Percentiles rank a stretch among this genome's conserved stretches.
phyloP scores from a whole-genome alignment of 2,888 invertebrate genomes.

The Ganaspis brasiliensis region DNA sequence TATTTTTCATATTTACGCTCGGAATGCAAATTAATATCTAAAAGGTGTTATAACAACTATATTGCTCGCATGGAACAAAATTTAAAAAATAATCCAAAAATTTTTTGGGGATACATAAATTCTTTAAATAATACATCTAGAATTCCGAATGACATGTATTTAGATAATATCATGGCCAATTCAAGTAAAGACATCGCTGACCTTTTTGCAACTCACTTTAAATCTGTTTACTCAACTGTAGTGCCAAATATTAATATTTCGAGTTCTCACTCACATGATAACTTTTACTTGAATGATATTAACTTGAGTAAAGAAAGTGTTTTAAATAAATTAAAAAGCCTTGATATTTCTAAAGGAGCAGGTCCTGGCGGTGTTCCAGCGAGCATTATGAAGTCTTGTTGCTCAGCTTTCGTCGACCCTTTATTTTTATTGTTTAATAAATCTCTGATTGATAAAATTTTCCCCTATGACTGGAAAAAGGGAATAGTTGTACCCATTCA shows the following conservation, averaged over 20 bases:
- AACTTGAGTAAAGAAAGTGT: no score
- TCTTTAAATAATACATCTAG: background rate
- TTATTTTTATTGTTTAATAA: background rate
- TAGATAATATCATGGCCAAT: background rate
- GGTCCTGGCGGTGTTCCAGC: no score
- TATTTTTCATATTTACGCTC: slow-evolving; percentile 5
- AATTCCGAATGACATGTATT: background rate
- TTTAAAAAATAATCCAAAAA: background rate
- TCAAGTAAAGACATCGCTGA: background rate
- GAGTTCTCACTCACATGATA: no score
- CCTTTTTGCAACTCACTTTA: slow-evolving; percentile 10
- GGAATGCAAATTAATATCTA: background rate
- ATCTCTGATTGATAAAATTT: background rate
- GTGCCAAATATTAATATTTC: background rate
- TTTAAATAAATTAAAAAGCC: background rate
- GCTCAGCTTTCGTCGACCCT: background rate
- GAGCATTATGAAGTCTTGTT: no score
- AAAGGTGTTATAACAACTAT: background rate
- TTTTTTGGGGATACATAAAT: background rate
- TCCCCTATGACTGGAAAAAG: background rate
- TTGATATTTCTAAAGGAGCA: background rate
- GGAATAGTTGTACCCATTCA: slow-evolving; percentile 41
- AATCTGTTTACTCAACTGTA: background rate
- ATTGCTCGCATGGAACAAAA: background rate
- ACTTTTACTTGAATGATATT: no score